Conservation (phyloP, 1,140 invertebrate species). For the Drosophila pachea region DNA sequence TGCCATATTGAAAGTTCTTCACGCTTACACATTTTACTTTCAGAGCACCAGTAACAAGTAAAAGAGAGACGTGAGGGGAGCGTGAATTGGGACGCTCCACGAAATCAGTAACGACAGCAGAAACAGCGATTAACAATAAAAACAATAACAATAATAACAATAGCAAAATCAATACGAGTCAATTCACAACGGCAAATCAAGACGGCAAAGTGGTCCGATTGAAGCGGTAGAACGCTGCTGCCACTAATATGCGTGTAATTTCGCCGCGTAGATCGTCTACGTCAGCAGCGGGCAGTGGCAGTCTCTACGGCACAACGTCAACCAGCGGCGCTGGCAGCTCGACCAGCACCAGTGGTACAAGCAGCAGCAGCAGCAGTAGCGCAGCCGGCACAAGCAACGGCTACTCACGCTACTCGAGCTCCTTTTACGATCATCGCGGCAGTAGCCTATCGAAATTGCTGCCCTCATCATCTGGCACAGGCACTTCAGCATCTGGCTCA, state of each 20-base stretch:
- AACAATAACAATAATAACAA: neutral
- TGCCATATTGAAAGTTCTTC: constrained; percentile 31
- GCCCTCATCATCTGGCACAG: constrained; percentile 44
- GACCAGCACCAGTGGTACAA: constrained; percentile 33
- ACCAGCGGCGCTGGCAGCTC: constrained; percentile 50
- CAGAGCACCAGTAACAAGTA: constrained; percentile 11
- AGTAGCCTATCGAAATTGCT: constrained; percentile 69
- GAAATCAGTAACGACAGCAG: constrained; percentile 7
- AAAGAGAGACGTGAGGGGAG: neutral
- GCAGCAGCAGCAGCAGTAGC: constrained; percentile 32
- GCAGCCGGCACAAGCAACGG: constrained; percentile 53
- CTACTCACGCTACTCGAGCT: constrained; percentile 54
- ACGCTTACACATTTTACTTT: constrained; percentile 16
- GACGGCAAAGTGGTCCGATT: constrained; percentile 42
- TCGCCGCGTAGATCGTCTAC: constrained; percentile 78
- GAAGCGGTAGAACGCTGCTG: constrained; percentile 59
- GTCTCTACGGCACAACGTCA: constrained; percentile 73
- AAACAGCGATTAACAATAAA: constrained; percentile 4
- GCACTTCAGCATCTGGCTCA: constrained; percentile 16
- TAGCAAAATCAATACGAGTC: neutral
- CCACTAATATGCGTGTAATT: constrained; percentile 79
- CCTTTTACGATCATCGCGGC: constrained; percentile 67
- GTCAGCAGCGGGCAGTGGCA: constrained; percentile 76
- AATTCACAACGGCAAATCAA: constrained; percentile 14
- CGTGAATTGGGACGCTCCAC: constrained; percentile 1